Base-by-base conservation (phyloP, 1,140 invertebrate species). In the Drosophila nigromelanica region DNA sequence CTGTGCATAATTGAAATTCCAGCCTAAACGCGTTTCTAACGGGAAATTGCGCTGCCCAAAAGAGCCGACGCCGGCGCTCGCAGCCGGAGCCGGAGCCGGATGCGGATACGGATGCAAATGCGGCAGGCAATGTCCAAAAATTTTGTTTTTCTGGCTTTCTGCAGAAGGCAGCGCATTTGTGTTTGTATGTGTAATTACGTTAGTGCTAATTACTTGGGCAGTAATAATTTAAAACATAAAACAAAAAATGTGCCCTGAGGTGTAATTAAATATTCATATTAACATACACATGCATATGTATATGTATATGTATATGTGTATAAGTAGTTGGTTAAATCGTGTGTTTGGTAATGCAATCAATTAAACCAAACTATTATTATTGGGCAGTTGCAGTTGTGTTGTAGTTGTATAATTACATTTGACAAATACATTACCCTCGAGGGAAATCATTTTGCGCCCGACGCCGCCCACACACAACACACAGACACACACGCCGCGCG, bases 1-100 rank as follows among this genome's bases (percentile, higher is more conserved):
- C 82, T 87, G 83, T 78, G 82, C 82, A 87, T 87, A 87, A 87
- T 87, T 87, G 83, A 87, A 87, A 87, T 87, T 89, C 82, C 79
- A 87, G 83, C 76, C 83, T 87, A 87, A 87, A 76, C 83, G 82
- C 82, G 82, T 89, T 87, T 89, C 76, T 89, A 70, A 82, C 83
- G 76, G 82, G 82, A 87, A 87, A 87, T 87, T 87, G 75, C 83
- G 83, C 67, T 76, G 21, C 78, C 82, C 70, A 86, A 87, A 81
- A 76, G 51, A 15, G 54, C 70, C 66, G 24, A 54, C n/a, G n/a
- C 66, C 64, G 71, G 5, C 11, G 24, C 14, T 15, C 27, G 27
- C 2, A 42, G 15, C 33, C 30, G 10, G 33, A 61, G 45, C 62
- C 73, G 76, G 80, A 85, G 50, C 48, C 60, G 63, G 33, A 64